phyloP scores from a whole-genome alignment of 1,140 invertebrate species.

The Drosophila watanabei region DNA sequence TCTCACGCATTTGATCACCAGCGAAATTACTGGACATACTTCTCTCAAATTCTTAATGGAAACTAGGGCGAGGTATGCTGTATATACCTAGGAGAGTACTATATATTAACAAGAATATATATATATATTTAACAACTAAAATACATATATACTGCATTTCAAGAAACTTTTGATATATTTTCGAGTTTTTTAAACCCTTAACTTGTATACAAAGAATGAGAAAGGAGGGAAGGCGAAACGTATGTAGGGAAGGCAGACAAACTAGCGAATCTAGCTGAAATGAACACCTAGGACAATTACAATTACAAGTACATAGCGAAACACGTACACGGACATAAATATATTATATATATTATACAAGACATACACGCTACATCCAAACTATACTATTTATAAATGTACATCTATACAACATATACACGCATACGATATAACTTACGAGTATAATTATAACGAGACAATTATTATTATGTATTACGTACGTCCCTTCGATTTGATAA shows the following conservation, averaged over 20 bases:
- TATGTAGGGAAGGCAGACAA: constrained; percentile 48
- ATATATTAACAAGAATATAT: constrained; percentile 48
- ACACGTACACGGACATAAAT: constrained; percentile 49
- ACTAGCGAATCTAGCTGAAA: constrained; percentile 76
- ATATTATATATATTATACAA: constrained; percentile 55
- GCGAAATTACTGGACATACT: constrained; percentile 55
- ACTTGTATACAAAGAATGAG: constrained; percentile 67
- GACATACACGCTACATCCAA: constrained; percentile 59
- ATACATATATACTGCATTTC: constrained; percentile 78
- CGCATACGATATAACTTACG: constrained; percentile 56
- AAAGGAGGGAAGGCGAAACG: constrained; percentile 26
- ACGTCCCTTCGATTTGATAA: constrained; percentile 73
- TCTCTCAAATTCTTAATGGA: constrained; percentile 53
- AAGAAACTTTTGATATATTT: constrained; percentile 79
- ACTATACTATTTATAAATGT: constrained; percentile 67
- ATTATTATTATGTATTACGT: constrained; percentile 68
- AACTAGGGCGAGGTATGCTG: constrained; percentile 47
- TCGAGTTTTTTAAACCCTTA: constrained; percentile 74
- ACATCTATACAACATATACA: constrained; percentile 61
- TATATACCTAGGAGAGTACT: constrained; percentile 58
- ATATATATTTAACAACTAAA: constrained; percentile 65
- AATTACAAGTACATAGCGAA: constrained; percentile 53
- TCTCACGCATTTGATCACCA: constrained; percentile 39
- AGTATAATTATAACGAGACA: constrained; percentile 61
- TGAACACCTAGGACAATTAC: constrained; percentile 75